phyloP scores from a whole-genome alignment of 2,888 invertebrate species.

The Phrixothrix hirtus region DNA sequence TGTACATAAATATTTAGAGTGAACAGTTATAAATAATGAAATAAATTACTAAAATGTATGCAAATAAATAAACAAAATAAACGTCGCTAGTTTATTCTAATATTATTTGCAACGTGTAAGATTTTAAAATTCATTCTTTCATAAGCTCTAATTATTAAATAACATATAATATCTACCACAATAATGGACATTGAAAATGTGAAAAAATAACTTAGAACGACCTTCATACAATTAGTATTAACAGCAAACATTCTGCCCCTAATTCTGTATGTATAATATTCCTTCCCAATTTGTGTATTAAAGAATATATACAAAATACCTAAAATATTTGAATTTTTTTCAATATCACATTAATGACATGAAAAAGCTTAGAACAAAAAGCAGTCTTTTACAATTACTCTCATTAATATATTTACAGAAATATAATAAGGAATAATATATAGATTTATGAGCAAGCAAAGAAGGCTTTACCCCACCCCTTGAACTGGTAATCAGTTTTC shows the following conservation, averaged over 20 bases:
- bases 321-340: constrained; percentile 15
- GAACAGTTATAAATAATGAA: neutral
- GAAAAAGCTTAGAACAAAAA: constrained; percentile 20
- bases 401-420: constrained; percentile 28
- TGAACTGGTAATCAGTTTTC: neutral
- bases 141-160: too few relatives aligned
- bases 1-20: neutral
- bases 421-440: constrained; percentile 30
- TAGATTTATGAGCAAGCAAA: neutral
- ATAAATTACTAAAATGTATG: neutral
- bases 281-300: neutral
- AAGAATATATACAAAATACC: constrained; percentile 1
- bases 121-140: too few relatives aligned
- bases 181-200: too few relatives aligned
- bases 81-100: neutral
- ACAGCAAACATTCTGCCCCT: too few relatives aligned
- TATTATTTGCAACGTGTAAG: neutral
- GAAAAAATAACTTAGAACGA: too few relatives aligned
- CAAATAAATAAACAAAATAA: neutral
- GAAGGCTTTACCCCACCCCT: neutral
- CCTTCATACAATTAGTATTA: too few relatives aligned
- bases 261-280: too few relatives aligned
- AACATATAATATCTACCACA: too few relatives aligned
- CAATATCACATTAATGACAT: constrained; percentile 15
- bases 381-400: constrained; percentile 26